Conservation (phyloP, 2,797 vertebrate species). For the Falco cherrug region DNA sequence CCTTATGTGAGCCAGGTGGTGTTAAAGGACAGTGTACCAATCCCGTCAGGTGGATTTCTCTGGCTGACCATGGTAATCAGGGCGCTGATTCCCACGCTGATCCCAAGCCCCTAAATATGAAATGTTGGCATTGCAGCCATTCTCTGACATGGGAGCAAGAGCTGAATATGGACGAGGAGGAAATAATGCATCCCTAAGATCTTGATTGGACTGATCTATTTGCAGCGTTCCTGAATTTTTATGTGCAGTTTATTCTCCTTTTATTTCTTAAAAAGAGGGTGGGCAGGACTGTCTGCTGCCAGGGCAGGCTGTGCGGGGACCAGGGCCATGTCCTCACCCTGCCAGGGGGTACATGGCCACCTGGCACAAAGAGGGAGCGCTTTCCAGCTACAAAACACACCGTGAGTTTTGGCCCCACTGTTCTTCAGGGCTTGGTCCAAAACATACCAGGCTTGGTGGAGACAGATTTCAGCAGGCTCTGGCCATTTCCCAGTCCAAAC, state of each 20-base stretch:
- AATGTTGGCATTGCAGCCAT: background rate
- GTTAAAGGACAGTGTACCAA: background rate
- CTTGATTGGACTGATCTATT: background rate
- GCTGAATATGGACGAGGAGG: accelerated
- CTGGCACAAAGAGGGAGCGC: background rate
- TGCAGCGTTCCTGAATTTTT: background rate
- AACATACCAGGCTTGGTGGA: background rate
- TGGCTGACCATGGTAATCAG: background rate
- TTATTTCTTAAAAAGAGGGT: background rate
- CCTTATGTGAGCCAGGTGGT: background rate
- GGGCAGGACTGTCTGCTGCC: background rate
- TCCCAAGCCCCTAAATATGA: background rate
- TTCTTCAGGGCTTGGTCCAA: background rate
- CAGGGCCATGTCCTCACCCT: background rate
- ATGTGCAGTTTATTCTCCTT: background rate
- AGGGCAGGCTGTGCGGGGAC: background rate
- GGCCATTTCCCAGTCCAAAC: background rate
- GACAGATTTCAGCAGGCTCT: background rate
- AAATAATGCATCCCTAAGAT: background rate
- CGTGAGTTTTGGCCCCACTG: background rate
- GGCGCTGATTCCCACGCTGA: background rate
- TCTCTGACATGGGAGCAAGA: background rate
- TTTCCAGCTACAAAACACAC: background rate
- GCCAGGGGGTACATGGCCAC: background rate
- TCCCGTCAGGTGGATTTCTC: background rate